phyloP scores from a whole-genome alignment of 92 coral and sea anemone genomes.

The Nematostella vectensis region DNA sequence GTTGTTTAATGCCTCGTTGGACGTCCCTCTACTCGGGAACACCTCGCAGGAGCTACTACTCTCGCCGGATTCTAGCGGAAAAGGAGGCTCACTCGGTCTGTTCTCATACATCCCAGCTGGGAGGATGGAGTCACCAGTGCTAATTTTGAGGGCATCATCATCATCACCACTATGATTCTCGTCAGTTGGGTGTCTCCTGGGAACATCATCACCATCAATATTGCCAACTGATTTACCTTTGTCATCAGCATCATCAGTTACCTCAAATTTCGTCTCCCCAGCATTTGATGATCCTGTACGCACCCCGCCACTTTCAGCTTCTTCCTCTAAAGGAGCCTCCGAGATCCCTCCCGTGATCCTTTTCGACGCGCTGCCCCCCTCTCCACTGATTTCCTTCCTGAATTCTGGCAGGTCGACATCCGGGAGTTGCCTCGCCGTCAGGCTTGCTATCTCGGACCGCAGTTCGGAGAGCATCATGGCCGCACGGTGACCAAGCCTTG shows the following conservation, averaged over 20 bases:
- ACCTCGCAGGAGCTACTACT: conserved; percentile 5
- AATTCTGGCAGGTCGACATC: background rate
- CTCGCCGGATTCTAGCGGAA: background rate
- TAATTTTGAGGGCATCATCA: no score
- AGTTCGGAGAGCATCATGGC: conserved; percentile 38
- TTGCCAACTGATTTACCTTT: background rate
- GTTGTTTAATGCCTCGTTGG: background rate
- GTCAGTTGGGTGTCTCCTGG: background rate
- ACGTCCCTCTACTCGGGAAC: background rate
- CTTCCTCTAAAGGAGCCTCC: no score
- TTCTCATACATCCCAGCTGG: background rate
- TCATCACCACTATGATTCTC: no score
- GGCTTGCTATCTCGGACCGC: conserved; percentile 46
- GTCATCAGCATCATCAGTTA: background rate
- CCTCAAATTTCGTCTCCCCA: background rate
- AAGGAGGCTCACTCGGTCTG: background rate
- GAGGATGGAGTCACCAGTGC: background rate
- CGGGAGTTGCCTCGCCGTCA: conserved; percentile 39
- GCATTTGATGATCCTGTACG: background rate
- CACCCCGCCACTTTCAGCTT: background rate
- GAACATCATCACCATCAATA: background rate
- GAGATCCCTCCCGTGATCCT: background rate
- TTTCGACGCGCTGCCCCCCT: background rate
- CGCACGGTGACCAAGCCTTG: conserved; percentile 43
- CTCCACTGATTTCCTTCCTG: background rate